Base-by-base conservation (phyloP, 2,113 vertebrate species). In the Halcyon malimbica region DNA sequence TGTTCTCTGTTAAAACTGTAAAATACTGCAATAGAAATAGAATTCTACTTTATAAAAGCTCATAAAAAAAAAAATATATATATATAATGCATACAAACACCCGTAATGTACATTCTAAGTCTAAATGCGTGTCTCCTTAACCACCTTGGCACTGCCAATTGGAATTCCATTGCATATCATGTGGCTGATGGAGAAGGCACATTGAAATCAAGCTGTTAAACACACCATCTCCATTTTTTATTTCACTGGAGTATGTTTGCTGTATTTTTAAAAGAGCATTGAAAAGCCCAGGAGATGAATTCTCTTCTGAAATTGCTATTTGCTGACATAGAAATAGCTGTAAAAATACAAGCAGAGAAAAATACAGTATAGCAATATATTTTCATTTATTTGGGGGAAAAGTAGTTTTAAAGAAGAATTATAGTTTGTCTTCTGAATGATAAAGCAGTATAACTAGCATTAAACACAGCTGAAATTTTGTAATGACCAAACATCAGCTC, bases 401-500 rank as follows among this genome's bases (percentile, higher is more conserved):
- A 95, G 79, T 88, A 83, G 91, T 95, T 97, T 80, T 93, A 94
- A 94, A 83, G 87, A 83, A 94, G 94, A 96, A 87, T 97, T 97
- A 97, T 77, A 67, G 84, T 68, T 89, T 89, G 78, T 91, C 89
- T 88, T 83, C 63, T 83, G 95, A 95, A 96, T 96, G 93, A 96
- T 94, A 93, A 95, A 95, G 85, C 81, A 83, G 89, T 90, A 37
- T 83, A 95, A 93, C 68, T 85, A 91, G 78, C 89, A 88, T 94
- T 97, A 95, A 96, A 95, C 87, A 94, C 84, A 95, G 87, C 89
- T 94, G 93, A 96, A 95, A 90, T 93, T 94, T 95, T 93, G 91
- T 95, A 94, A 95, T 91, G 84, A 71, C 93, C 91, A 85, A 94
- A 83, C 42, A 84, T 93, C 71, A 65, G 89, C 92, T 94, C 95